These are phyloP conservation scores for Telmatochromis sp. DNA, from an alignment of 2,113 vertebrate species.

Conservation along the genomic window DNA sequence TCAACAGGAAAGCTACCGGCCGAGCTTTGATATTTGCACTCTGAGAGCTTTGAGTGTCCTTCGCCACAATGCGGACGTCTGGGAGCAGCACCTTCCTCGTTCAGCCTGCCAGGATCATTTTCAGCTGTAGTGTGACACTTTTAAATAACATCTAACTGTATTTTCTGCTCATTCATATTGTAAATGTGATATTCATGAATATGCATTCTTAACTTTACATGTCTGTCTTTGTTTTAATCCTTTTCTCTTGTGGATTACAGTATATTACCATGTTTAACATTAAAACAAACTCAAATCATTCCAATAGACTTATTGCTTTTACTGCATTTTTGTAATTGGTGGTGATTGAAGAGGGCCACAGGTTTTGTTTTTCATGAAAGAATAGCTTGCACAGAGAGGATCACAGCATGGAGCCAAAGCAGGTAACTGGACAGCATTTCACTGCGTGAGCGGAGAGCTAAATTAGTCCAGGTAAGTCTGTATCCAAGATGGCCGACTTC, in stretches of 20 bases:
- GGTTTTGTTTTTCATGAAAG: background rate
- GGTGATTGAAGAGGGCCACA: fast-evolving
- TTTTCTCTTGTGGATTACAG: background rate
- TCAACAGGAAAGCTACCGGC: background rate
- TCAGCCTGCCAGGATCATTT: slow-evolving; percentile 36
- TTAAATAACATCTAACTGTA: background rate
- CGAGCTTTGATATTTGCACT: slow-evolving; percentile 40
- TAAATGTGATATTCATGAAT: background rate
- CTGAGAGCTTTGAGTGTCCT: background rate
- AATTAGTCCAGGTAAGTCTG: background rate
- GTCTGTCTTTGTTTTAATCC: background rate
- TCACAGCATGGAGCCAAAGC: background rate
- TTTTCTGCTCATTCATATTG: background rate
- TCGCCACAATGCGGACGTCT: background rate
- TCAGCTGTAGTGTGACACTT: background rate
- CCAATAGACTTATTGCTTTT: background rate
- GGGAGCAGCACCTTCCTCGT: background rate
- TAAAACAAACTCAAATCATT: background rate
- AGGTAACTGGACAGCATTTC: background rate
- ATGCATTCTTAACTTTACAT: background rate
- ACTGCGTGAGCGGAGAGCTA: background rate
- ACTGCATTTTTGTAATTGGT: background rate
- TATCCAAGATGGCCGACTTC: too few relatives aligned
- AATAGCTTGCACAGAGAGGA: background rate
- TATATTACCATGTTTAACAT: fast-evolving